Evolutionary conservation across 2,797 vertebrate species (phyloP), one percentile per base, ranked within the genome.

Genomic region (Balearica regulorum): DNA sequence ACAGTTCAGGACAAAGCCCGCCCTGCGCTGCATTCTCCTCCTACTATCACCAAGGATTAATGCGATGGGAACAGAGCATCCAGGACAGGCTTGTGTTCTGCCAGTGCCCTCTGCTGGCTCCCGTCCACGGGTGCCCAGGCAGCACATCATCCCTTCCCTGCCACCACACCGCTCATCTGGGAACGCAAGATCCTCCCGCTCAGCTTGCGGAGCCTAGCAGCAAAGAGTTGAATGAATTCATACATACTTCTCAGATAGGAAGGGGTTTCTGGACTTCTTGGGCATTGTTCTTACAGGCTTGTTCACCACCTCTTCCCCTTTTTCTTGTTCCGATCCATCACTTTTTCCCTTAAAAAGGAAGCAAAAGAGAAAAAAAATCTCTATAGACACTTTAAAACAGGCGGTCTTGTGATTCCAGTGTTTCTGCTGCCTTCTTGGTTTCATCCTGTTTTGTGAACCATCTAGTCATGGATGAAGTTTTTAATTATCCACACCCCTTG

Each of bases 181-280:
- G 16, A 58, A 24, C 0, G 0, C 28, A 19, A 21, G 25, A 9
- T 1, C 9, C 20, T 57, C 48, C 55, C 1, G 5, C 24, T 3
- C 22, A 11, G 43, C 22, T 19, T 4, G 49, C 37, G 20, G 21
- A 43, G 35, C 14, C 31, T 0, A 41, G 2, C 19, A 48, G 39
- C 9, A 29, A 29, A 13, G 11, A 51, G 61, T 2, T 16, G 26
- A 17, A 16, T 26, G 54, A 39, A 62, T 33, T 37, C 3, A 28
- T 49, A 93, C 87, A 37, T 98, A 99, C 99, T 99, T 99, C 96
- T 99, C 99, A 87, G 99, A 99, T 7, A 99, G 94, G 37, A 99
- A 98, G 2, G 99, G 99, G 57, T 99, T 98, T 71, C 98, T 98
- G 11, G 99, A 98, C 97, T 98, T 99, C 96, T 98, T 99, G 19